These are phyloP conservation scores for Entomobrya multifasciata DNA, from an alignment of 2,888 invertebrate species.

Conservation along the genomic window DNA sequence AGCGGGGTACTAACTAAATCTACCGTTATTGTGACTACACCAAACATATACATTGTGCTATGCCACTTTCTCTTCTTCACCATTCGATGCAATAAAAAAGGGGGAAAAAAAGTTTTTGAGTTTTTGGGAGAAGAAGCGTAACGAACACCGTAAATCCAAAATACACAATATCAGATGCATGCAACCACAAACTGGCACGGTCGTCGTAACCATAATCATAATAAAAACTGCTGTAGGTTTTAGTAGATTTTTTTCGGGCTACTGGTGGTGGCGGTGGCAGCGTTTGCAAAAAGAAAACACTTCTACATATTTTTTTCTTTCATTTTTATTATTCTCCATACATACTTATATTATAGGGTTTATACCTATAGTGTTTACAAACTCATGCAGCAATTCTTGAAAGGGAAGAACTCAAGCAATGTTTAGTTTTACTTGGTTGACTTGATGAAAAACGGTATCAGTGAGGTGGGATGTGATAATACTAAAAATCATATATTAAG, in stretches of 20 bases:
- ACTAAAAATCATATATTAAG: constrained; percentile 41
- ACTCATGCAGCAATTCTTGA: neutral
- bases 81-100: neutral
- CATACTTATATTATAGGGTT: neutral
- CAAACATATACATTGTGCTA: constrained; percentile 4
- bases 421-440: constrained; percentile 13
- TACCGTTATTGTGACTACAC: too few species aligned
- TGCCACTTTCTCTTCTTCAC: constrained; percentile 1
- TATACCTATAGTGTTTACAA: too few species aligned
- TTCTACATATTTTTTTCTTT: too few species aligned
- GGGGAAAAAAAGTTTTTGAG: neutral
- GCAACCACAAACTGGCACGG: neutral
- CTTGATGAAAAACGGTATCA: constrained; percentile 44
- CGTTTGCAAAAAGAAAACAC: constrained; percentile 9
- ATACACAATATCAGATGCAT: constrained; percentile 30
- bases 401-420: neutral
- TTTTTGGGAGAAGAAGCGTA: constrained; percentile 8
- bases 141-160: constrained; percentile 17
- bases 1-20: constrained; percentile 15
- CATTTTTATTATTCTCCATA: neutral
- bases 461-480: constrained; percentile 40
- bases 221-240: constrained; percentile 46
- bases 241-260: neutral
- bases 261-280: constrained; percentile 3
- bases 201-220: constrained; percentile 43